Percentiles rank a stretch among this genome's conserved stretches.
Conservation (phyloP, 2,113 vertebrate species). For the Cacatua alba region DNA sequence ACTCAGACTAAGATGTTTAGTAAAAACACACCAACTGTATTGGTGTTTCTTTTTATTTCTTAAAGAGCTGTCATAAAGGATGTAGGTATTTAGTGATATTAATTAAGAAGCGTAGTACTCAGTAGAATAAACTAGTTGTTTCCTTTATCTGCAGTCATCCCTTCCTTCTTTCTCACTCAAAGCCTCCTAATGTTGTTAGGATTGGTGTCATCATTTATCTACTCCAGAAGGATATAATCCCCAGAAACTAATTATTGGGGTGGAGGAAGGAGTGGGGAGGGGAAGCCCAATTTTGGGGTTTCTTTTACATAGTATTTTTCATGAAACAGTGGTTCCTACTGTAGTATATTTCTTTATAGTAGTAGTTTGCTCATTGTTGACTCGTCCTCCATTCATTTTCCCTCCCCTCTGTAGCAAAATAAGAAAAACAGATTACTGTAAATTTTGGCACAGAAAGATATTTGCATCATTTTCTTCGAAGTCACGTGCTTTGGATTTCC, state of each 20-base stretch:
- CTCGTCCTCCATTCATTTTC: constrained; percentile 19
- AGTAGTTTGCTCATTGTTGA: constrained; percentile 43
- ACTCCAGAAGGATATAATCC: constrained; percentile 45
- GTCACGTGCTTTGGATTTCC: constrained; percentile 83
- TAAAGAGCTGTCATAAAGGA: background rate
- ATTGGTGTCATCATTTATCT: constrained; percentile 54
- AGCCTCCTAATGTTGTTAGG: constrained; percentile 23
- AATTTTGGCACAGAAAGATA: constrained; percentile 75
- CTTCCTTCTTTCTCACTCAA: constrained; percentile 24
- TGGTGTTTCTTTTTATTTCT: background rate
- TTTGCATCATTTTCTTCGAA: constrained; percentile 84
- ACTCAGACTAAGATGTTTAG: background rate
- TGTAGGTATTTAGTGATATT: background rate
- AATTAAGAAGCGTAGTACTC: background rate
- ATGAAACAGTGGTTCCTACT: constrained; percentile 37
- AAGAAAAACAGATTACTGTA: constrained; percentile 78
- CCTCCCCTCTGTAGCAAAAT: constrained; percentile 18
- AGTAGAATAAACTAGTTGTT: background rate
- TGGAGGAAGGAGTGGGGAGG: background rate
- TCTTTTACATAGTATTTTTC: constrained; percentile 33
- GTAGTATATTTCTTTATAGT: background rate
- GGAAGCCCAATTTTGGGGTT: background rate
- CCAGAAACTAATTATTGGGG: constrained; percentile 57
- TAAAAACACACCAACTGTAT: background rate
- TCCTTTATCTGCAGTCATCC: background rate